Conservation (phyloP, 2,888 invertebrate genomes). For the Melieria omissa region DNA sequence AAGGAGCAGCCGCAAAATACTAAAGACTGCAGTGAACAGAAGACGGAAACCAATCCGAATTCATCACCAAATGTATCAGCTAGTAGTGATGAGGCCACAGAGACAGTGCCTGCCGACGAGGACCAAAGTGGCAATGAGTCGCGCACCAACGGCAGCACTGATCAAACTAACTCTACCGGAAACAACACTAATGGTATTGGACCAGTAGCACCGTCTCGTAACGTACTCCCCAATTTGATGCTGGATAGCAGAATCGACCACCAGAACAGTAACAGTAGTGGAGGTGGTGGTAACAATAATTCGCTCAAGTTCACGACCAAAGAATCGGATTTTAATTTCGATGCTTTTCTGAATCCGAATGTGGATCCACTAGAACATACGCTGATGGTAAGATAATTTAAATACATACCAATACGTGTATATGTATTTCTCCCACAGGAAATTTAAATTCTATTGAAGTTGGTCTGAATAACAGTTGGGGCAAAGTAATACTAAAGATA, state of each 20-base stretch:
- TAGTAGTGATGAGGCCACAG: not conserved
- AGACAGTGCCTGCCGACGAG: not conserved
- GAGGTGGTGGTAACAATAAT: slow-evolving; percentile 3
- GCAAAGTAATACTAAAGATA: no score
- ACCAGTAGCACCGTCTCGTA: no score
- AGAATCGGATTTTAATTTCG: slow-evolving; percentile 79
- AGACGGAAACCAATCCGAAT: not conserved
- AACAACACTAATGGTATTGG: no score
- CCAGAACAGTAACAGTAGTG: not conserved
- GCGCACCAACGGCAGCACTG: no score
- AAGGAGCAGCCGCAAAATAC: slow-evolving; percentile 24
- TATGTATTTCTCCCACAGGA: no score
- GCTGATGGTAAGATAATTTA: slow-evolving; percentile 77
- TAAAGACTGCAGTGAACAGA: slow-evolving; percentile 3
- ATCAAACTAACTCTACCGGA: no score
- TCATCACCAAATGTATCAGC: not conserved
- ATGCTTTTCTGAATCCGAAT: slow-evolving; percentile 86
- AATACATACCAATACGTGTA: no score
- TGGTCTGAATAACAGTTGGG: no score
- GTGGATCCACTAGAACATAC: slow-evolving; percentile 81
- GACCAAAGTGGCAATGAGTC: not conserved
- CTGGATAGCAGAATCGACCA: no score
- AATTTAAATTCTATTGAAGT: no score
- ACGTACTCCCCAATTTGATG: no score
- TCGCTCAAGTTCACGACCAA: slow-evolving; percentile 37